phyloP scores from a whole-genome alignment of 2,888 invertebrate species.

The Melanostoma mellinum region DNA sequence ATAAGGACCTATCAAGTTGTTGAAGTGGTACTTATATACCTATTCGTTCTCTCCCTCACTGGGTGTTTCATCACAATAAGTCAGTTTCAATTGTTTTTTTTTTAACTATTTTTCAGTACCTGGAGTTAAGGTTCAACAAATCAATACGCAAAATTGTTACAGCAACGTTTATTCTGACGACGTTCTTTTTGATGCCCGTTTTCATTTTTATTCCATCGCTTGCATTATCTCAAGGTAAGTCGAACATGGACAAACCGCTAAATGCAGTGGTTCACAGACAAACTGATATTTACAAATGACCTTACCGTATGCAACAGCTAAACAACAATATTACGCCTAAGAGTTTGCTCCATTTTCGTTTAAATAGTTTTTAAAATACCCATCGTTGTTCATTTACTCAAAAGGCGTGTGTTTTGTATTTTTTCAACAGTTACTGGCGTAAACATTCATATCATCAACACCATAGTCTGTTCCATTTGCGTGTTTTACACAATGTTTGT shows the following conservation, averaged over 20 bases:
- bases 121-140: slow-evolving; percentile 79
- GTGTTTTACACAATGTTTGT: slow-evolving; percentile 85
- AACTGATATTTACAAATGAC: no score
- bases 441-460: slow-evolving; percentile 83
- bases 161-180: slow-evolving; percentile 77
- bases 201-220: slow-evolving; percentile 79
- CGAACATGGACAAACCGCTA: no score
- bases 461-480: slow-evolving; percentile 83
- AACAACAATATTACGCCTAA: no score
- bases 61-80: no score
- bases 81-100: not conserved
- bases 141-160: slow-evolving; percentile 78
- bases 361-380: not conserved
- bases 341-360: no score
- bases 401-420: slow-evolving; percentile 50
- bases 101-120: slow-evolving; percentile 75
- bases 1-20: no score
- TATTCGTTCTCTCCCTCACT: no score
- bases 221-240: slow-evolving; percentile 80
- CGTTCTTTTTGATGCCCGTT: slow-evolving; percentile 78
- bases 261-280: no score
- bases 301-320: no score
- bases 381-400: not conserved
- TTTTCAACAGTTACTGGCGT: slow-evolving; percentile 83
- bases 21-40: no score